Evolutionary conservation across 2,113 vertebrate genomes (phyloP).

Genomic region (Crotophaga sulcirostris): DNA sequence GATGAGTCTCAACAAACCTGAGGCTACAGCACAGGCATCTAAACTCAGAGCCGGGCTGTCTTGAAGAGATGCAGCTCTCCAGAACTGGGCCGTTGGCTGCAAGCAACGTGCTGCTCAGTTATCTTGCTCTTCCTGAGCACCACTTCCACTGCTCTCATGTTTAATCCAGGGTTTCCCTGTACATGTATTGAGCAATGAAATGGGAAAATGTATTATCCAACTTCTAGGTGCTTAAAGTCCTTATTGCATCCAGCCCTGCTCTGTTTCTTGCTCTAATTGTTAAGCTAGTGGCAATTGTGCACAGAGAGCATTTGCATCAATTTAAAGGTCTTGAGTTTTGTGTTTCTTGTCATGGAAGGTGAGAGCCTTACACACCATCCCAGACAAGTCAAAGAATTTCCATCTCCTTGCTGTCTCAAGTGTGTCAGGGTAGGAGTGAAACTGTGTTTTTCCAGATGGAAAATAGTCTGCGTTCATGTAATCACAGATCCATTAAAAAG

Average conservation of each 20-base stretch:
- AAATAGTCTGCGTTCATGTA: rapidly evolving
- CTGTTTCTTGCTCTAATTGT: background rate
- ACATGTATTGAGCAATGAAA: too few species aligned
- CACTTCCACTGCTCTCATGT: rapidly evolving
- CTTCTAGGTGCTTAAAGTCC: background rate
- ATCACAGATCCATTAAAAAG: background rate
- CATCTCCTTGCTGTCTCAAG: background rate
- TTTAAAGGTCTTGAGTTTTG: background rate
- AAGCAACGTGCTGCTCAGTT: background rate
- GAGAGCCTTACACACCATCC: background rate
- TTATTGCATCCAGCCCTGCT: background rate
- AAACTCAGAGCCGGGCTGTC: background rate
- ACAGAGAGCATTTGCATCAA: background rate
- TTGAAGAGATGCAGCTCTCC: background rate
- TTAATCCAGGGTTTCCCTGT: background rate
- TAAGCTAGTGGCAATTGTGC: background rate
- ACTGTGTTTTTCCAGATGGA: background rate
- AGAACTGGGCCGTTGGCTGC: background rate
- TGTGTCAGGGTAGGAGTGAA: background rate
- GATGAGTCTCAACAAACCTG: background rate
- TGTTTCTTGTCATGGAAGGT: too few species aligned
- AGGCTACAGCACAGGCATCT: background rate
- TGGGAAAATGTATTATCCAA: background rate
- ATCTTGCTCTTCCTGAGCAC: background rate
- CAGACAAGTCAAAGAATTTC: background rate